These are phyloP conservation scores for Dicrurus megarhynchus DNA, from an alignment of 2,113 vertebrate species.

Conservation along the genomic window DNA sequence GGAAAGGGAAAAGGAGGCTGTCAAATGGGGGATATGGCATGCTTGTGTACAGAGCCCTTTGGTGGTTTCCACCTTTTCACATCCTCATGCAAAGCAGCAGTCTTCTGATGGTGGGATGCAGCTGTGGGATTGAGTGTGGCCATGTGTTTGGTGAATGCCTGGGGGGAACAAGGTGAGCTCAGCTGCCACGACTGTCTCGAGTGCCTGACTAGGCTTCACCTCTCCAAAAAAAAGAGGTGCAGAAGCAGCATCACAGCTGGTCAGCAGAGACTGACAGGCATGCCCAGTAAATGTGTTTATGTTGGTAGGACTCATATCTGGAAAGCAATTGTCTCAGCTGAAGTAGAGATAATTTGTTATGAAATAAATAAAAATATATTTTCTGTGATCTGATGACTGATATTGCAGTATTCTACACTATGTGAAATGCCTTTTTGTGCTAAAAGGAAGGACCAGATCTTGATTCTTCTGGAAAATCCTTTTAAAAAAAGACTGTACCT, in stretches of 20 bases:
- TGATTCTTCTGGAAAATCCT: neutral
- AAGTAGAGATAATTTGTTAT: neutral
- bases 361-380: neutral
- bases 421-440: neutral
- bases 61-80: neutral
- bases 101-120: slow-evolving; percentile 1
- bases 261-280: neutral
- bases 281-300: neutral
- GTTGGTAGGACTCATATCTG: neutral
- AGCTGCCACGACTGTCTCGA: neutral
- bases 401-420: neutral
- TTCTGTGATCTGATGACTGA: neutral
- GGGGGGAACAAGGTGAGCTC: neutral
- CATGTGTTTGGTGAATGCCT: slow-evolving; percentile 45
- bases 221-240: slow-evolving; percentile 11
- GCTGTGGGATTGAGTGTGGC: neutral
- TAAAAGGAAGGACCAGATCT: neutral
- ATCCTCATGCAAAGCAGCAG: neutral
- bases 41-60: neutral
- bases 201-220: neutral
- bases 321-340: neutral
- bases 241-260: neutral
- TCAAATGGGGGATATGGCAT: neutral
- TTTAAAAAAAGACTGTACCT: neutral
- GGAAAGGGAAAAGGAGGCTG: neutral